These are phyloP conservation scores for Caenorhabditis becei DNA, from an alignment of 2,888 invertebrate genomes.

Conservation along the genomic window DNA sequence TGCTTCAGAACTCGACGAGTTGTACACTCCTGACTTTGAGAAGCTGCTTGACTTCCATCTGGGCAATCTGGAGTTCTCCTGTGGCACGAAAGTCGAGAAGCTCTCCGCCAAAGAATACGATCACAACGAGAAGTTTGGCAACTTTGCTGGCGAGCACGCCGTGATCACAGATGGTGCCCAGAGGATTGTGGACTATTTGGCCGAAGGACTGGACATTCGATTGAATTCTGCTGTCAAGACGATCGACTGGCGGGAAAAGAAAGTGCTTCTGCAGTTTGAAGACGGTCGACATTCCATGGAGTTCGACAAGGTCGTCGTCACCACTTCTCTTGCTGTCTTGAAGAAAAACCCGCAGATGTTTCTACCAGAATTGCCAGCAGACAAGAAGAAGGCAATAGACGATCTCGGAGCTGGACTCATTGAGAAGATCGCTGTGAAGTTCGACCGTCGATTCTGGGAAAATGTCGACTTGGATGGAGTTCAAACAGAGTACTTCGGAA, in stretches of 20 bases:
- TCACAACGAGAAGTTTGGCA: constrained; percentile 83
- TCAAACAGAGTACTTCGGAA: constrained; percentile 82
- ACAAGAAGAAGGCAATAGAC: constrained; percentile 82
- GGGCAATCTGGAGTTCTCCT: constrained; percentile 83
- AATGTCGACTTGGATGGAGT: constrained; percentile 77
- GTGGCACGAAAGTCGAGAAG: constrained; percentile 82
- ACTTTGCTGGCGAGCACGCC: constrained; percentile 83
- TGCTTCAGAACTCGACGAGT: constrained; percentile 19
- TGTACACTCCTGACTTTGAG: constrained; percentile 37
- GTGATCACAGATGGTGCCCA: constrained; percentile 82
- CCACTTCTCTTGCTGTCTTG: constrained; percentile 83
- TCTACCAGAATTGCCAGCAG: constrained; percentile 82
- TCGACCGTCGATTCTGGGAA: constrained; percentile 83
- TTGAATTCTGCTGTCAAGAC: constrained; percentile 80
- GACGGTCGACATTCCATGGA: not conserved
- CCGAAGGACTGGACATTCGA: constrained; percentile 82
- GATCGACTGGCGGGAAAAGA: constrained; percentile 28
- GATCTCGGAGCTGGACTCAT: constrained; percentile 83
- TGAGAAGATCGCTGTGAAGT: constrained; percentile 83
- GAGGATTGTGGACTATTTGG: constrained; percentile 78
- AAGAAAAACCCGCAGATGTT: constrained; percentile 82
- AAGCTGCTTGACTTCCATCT: constrained; percentile 83
- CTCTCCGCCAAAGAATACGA: constrained; percentile 82
- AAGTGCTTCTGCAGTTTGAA: constrained; percentile 37
- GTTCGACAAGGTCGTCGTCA: constrained; percentile 82